Evolutionary conservation across 2,888 invertebrate genomes (phyloP), one percentile per base, ranked within the genome.

Genomic region (Bhutanitis thaidina): DNA sequence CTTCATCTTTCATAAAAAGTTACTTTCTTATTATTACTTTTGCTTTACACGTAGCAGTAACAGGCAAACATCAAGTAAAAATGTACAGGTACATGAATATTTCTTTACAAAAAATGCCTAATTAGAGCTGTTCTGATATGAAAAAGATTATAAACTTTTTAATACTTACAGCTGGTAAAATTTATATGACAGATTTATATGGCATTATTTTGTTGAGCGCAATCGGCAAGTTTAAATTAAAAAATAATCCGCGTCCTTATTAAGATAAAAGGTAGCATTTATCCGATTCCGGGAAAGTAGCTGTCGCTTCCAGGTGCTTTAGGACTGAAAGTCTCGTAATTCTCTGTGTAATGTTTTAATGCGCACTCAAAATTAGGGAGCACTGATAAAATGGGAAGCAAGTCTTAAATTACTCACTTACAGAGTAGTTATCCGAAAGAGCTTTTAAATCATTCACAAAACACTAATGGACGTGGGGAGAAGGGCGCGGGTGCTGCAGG

Each of bases 371-470:
- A 88, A 86, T 88, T 87, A 77, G 86, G 87, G 83, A 86, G 87
- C 80, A 77, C 85, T 85, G 86, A 86, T 87, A 86, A 85, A 88
- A 88, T 85, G 82, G 83, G 87, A 86, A 88, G 79, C 81, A 83
- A 85, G 87, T 80, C 86, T 87, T 87, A 86, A 86, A 88, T 89
- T 89, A 89, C 88, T 88, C 89, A 89, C 88, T 88, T 89, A 88
- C 88, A 77, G 82, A 86, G 89, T 89, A 89, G 88, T 89, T 89
- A 88, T 89, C 86, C 86, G 88, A 88, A 89, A 89, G 88, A 88
- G 88, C 88, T 89, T 89, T 89, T 89, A 89, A 89, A 89, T 89
- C 88, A 89, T 89, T 89, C 89, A 89, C 89, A 89, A 89, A 89
- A 89, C 88, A 89, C 89, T 89, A 88, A 89, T 89, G 88, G 88